Evolutionary conservation across 2,113 vertebrate genomes (phyloP), one percentile per base, ranked within the genome.

Genomic region (Phalacrocorax aristotelis): DNA sequence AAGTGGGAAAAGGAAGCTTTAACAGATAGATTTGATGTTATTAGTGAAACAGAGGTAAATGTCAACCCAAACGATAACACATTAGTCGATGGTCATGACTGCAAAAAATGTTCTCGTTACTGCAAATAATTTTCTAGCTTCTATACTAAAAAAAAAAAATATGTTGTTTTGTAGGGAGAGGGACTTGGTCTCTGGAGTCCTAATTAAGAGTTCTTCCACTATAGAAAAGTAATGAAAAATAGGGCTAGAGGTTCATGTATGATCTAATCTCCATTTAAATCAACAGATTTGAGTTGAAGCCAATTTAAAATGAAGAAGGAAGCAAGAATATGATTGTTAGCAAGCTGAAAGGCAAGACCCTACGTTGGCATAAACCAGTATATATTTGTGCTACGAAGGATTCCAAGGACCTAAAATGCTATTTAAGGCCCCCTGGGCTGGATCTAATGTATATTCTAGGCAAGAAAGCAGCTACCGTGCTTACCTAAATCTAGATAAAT

Each of bases 181-280:
- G 68, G n/a, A 44, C 13, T n/a, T 68, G 8, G 40, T 82, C 87
- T 90, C 90, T 57, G 27, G 82, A 95, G 93, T 34, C 86, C 49
- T 86, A 88, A 96, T 97, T 83, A 97, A 54, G 34, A 88, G 5
- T 25, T 92, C 48, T 22, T 93, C 83, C 76, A 85, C 40, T 74
- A 23, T 2, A 49, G 38, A 20, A 85, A 44, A 80, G 10, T 48
- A 2, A 86, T 14, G 34, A 90, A 93, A 93, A 80, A 52, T 23
- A 77, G 40, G 15, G 10, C 36, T 80, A 69, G 49, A 90, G 21
- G 46, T 88, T 85, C 52, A 32, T 16, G 38, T 32, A 79, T 61
- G 42, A 93, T 79, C 29, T 94, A 76, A 90, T 69, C 70, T 92
- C 32, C 44, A 48, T 84, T 83, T 79, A 92, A 93, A 93, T 79